Conservation (phyloP, 2,888 invertebrate genomes). For the Cheilosia vernalis region DNA sequence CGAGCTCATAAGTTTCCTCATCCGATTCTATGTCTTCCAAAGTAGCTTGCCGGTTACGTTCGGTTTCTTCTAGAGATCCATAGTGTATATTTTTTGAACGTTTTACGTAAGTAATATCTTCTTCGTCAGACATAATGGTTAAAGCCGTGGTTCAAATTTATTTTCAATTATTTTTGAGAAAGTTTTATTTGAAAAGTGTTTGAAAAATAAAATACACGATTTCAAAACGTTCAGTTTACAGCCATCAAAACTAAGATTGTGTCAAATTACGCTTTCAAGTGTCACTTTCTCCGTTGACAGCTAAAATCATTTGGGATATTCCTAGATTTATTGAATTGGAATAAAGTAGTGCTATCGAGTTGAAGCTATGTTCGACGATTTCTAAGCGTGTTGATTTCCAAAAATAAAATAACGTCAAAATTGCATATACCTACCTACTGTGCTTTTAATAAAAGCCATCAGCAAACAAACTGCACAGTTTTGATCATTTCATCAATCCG, state of each 20-base stretch:
- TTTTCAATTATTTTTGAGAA: not conserved
- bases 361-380: too few species aligned
- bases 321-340: slow-evolving; percentile 8
- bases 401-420: too few species aligned
- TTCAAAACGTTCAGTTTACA: slow-evolving; percentile 59
- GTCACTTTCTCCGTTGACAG: slow-evolving; percentile 1
- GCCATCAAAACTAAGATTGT: not conserved
- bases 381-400: too few species aligned
- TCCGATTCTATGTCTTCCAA: slow-evolving; percentile 86
- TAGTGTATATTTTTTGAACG: slow-evolving; percentile 92
- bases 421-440: too few species aligned
- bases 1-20: slow-evolving; percentile 86
- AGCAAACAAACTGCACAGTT: too few species aligned
- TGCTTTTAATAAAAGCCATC: too few species aligned
- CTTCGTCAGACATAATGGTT: slow-evolving; percentile 90
- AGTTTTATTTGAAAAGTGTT: slow-evolving; percentile 41
- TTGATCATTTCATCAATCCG: too few species aligned
- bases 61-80: slow-evolving; percentile 94
- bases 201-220: slow-evolving; percentile 28
- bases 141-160: not conserved
- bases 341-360: slow-evolving; percentile 21
- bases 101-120: slow-evolving; percentile 89
- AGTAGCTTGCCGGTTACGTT: slow-evolving; percentile 87
- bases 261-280: slow-evolving; percentile 14
- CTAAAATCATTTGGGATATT: not conserved